Base-by-base conservation (phyloP, 2,888 invertebrate genomes). In the Sesia apiformis region DNA sequence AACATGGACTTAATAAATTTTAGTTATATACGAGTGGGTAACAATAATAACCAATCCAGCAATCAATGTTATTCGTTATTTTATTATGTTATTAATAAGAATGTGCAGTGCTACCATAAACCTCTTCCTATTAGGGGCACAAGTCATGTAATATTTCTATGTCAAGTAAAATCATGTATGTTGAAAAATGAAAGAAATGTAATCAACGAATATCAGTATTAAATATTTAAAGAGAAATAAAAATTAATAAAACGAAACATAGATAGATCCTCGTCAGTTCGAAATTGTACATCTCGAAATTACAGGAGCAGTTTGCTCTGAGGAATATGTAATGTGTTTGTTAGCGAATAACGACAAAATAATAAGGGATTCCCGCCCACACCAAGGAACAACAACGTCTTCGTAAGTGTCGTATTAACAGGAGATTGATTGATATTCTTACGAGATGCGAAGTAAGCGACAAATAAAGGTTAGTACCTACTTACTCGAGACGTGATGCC, bases 391-490 rank as follows among this genome's bases (percentile, higher is more conserved):
- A 60, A 62, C 64, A 66, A 66, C 58, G 58, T 57, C 59, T 59
- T 58, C 55, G 61, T 64, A 64, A 63, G 61, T 62, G 63, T 63
- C 63, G 63, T 62, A 64, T 65, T 64, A 63, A 65, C 62, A 69
- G 58, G 65, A 69, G 66, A 70, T 70, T 72, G 72, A 72, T 72
- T 68, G 70, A 72, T 72, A 71, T 66, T 63, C 64, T 61, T 62
- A 57, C 54, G 52, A 62, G 58, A 57, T 42, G 43, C 54, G 38
- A 56, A 55, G 55, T 52, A 57, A 55, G 38, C 40, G 55, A 23
- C 23, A 23, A 23, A 23, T 23, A 23, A 23, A 23, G 23, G 23
- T 23, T 23, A 23, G 23, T 23, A 23, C 23, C 23, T 23, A 23
- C 23, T 2, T 23, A 23, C 23, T 23, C 23, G 23, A 23, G 23